A percentile compares a stretch with the other conserved stretches of the same genome.
Evolutionary conservation across 1,140 invertebrate genomes (phyloP).

Genomic region (Ips typographus): DNA sequence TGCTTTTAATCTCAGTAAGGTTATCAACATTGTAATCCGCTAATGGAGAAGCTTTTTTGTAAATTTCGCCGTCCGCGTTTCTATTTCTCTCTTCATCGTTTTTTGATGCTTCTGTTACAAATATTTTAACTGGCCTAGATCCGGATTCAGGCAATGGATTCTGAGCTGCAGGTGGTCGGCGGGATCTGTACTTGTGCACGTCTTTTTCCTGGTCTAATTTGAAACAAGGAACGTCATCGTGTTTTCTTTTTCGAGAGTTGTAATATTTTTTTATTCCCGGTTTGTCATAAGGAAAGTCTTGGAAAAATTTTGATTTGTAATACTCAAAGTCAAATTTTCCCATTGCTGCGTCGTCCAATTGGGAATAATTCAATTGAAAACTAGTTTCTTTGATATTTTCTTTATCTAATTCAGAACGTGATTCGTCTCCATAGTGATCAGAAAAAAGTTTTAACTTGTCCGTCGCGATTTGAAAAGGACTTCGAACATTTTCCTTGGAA

Average conservation of each 20-base stretch:
- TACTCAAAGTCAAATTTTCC: background rate
- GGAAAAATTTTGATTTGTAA: background rate
- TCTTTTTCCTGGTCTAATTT: slow-evolving; percentile 29
- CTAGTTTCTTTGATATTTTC: background rate
- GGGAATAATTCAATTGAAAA: too few relatives aligned
- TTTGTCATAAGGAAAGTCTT: slow-evolving; percentile 5
- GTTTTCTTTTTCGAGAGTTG: slow-evolving; percentile 27
- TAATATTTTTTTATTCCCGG: slow-evolving; percentile 18
- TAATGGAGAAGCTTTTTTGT: background rate
- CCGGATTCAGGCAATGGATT: slow-evolving; percentile 10
- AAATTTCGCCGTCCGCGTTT: background rate
- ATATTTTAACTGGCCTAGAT: background rate
- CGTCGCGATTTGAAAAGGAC: too few relatives aligned
- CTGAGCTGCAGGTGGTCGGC: background rate
- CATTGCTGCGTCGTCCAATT: background rate
- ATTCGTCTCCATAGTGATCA: too few relatives aligned
- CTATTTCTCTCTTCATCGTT: background rate
- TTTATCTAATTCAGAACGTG: background rate
- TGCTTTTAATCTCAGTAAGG: too few relatives aligned
- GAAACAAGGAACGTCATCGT: slow-evolving; percentile 28
- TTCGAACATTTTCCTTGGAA: too few relatives aligned
- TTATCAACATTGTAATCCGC: background rate
- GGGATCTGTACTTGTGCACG: background rate
- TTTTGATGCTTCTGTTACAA: slow-evolving; percentile 4
- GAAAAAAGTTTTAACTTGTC: too few relatives aligned